Evolutionary conservation across 2,113 vertebrate genomes (phyloP).

Genomic region (Irena cyanogastra): DNA sequence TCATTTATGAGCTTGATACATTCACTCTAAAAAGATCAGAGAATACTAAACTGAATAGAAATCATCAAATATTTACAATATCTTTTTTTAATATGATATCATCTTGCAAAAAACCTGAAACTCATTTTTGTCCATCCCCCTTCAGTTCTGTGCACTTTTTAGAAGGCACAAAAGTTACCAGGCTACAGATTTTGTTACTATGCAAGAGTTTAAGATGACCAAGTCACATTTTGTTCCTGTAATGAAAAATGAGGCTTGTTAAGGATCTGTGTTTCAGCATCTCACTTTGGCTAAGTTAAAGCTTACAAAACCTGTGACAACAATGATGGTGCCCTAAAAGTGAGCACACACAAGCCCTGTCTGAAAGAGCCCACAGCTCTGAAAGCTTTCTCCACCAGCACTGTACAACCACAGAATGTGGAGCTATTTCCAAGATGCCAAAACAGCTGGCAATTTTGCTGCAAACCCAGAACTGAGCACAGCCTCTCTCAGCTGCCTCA

Average conservation of each 20-base stretch:
- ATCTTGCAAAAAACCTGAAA: background rate
- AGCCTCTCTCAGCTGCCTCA: background rate
- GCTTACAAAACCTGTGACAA: background rate
- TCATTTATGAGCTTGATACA: background rate
- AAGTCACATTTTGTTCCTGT: background rate
- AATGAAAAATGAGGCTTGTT: background rate
- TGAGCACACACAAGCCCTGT: background rate
- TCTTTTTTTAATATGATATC: background rate
- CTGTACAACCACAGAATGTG: background rate
- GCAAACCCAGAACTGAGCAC: background rate
- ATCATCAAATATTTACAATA: background rate
- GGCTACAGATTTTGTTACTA: background rate
- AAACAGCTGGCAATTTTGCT: background rate
- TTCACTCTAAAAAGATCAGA: background rate
- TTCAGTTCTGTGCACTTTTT: background rate
- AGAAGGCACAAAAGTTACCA: background rate
- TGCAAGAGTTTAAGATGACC: background rate
- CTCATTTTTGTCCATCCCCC: background rate
- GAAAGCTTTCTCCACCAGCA: background rate
- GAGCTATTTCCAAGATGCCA: background rate
- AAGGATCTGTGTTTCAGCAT: background rate
- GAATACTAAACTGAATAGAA: background rate
- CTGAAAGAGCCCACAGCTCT: background rate
- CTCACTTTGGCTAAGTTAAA: background rate
- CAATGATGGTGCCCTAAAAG: background rate